Evolutionary conservation across 2,113 vertebrate genomes (phyloP).

Genomic region (Emydura subglobosa): DNA sequence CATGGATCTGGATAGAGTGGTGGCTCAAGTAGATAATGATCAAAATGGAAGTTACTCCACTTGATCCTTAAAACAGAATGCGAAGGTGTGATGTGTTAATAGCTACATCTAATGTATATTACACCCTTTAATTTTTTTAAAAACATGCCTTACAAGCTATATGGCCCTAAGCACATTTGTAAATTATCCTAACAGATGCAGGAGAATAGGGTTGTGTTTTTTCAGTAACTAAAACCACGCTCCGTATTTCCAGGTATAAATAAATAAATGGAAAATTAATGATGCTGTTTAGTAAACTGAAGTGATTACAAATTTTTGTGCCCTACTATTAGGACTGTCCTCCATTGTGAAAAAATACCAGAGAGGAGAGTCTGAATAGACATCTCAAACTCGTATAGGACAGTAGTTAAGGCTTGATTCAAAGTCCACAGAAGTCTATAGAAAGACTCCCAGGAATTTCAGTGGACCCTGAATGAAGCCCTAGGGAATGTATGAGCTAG

Average conservation of each 20-base stretch:
- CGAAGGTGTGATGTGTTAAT: background rate
- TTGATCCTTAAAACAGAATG: conserved; percentile 52
- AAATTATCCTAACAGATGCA: conserved; percentile 57
- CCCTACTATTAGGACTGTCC: background rate
- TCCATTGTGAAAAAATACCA: background rate
- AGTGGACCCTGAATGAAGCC: background rate
- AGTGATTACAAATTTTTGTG: conserved; percentile 13
- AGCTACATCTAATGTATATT: conserved; percentile 47
- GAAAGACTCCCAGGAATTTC: background rate
- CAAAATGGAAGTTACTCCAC: conserved; percentile 46
- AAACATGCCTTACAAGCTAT: background rate
- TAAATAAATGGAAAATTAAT: background rate
- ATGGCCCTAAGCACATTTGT: conserved; percentile 23
- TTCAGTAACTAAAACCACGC: conserved; percentile 23
- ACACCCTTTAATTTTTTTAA: conserved; percentile 29
- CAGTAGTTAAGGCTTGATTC: background rate
- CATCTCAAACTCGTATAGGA: background rate
- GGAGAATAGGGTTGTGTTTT: conserved; percentile 22
- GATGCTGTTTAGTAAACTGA: conserved; percentile 8
- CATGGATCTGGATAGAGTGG: conserved; percentile 13
- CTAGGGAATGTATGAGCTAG: background rate
- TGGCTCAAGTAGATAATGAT: conserved; percentile 17
- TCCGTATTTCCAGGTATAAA: conserved; percentile 41
- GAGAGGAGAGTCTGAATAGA: background rate
- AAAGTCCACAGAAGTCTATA: background rate